Conservation (phyloP, 2,888 invertebrate species). For the Standfussiana lucernea region DNA sequence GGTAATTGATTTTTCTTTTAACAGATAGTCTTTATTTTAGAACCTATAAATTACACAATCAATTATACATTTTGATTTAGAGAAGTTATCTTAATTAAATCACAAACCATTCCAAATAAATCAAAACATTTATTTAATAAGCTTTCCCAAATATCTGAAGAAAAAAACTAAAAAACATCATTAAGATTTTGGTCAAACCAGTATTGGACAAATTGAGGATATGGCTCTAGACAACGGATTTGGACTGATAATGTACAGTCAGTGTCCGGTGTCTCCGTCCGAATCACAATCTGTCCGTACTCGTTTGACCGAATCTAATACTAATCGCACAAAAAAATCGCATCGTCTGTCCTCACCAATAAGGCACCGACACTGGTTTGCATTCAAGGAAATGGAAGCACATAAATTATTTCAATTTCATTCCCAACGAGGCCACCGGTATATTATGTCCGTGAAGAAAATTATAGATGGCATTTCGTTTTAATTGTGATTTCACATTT, state of each 20-base stretch:
- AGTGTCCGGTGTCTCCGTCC: background rate
- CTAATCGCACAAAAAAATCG: slow-evolving; percentile 39
- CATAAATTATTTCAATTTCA: slow-evolving; percentile 62
- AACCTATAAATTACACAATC: background rate
- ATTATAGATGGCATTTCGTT: slow-evolving; percentile 51
- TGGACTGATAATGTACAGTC: background rate
- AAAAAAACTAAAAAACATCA: background rate
- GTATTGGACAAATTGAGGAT: background rate
- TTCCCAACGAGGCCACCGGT: slow-evolving; percentile 57
- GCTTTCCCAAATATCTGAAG: background rate
- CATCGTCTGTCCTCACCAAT: slow-evolving; percentile 11
- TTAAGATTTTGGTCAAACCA: background rate
- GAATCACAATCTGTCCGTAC: background rate
- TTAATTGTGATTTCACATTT: slow-evolving; percentile 33
- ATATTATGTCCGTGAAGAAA: slow-evolving; percentile 53
- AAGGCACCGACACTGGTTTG: slow-evolving; percentile 51
- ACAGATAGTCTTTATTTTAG: background rate
- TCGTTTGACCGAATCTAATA: background rate
- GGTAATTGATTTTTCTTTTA: slow-evolving; percentile 1
- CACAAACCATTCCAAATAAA: background rate
- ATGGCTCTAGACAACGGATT: background rate
- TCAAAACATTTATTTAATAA: background rate
- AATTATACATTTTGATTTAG: background rate
- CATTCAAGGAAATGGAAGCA: slow-evolving; percentile 65
- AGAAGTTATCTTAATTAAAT: background rate